These are phyloP conservation scores for Cirrhinus mrigala DNA, from an alignment of 2,797 vertebrate species.

Conservation along the genomic window DNA sequence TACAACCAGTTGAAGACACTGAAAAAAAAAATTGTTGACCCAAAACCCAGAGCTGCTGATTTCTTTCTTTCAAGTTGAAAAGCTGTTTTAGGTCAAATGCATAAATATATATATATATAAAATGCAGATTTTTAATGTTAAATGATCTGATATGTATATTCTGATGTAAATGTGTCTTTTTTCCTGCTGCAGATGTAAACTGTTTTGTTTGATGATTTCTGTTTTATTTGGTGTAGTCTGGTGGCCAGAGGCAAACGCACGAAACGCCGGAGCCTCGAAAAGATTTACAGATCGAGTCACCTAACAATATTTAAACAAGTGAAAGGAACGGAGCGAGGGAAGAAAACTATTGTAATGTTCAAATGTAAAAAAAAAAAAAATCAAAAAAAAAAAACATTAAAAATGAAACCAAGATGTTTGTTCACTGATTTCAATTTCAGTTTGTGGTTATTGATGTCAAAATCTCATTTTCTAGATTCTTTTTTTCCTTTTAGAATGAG, in stretches of 20 bases:
- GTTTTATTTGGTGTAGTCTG: conserved; percentile 68
- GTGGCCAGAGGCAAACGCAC: conserved; percentile 89
- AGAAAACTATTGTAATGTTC: conserved; percentile 83
- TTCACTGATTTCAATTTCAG: conserved; percentile 85
- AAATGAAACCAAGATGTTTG: conserved; percentile 78
- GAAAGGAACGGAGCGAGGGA: conserved; percentile 65
- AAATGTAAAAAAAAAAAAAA: conserved; percentile 81
- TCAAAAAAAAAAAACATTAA: conserved; percentile 76
- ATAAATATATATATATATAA: conserved; percentile 71
- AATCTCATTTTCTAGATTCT: conserved; percentile 22
- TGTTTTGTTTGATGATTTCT: conserved; percentile 66
- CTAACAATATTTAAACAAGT: conserved; percentile 81
- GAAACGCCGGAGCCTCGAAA: conserved; percentile 92
- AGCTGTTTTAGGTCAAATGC: conserved; percentile 80
- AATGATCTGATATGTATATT: conserved; percentile 76
- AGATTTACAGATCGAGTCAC: conserved; percentile 84
- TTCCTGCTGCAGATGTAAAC: conserved; percentile 49
- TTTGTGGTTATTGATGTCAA: conserved; percentile 87
- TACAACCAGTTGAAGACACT: conserved; percentile 94
- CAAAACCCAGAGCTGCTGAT: conserved; percentile 84
- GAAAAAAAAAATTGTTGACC: conserved; percentile 80
- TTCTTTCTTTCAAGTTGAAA: conserved; percentile 86
- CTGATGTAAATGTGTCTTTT: conserved; percentile 73
- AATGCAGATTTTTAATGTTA: conserved; percentile 75
- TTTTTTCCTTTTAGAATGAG: background rate